Base-by-base conservation (phyloP, 2,888 invertebrate genomes). In the Tetragonula carbonaria region DNA sequence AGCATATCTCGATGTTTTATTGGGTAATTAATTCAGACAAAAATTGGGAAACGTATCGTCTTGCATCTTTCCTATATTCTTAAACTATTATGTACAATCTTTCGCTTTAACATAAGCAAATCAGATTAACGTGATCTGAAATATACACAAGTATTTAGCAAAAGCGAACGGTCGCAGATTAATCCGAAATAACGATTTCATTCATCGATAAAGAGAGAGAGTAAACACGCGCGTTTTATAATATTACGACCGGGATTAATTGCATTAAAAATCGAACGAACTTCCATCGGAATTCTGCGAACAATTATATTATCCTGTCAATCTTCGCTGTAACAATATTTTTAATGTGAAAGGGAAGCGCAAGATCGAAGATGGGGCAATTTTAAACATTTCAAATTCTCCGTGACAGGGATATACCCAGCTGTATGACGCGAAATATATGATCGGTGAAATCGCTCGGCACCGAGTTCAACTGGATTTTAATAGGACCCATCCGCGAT, bases 361-460 rank as follows among this genome's bases (percentile, higher is more conserved):
- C 21, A 21, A 23, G 38, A 6, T 57, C 2, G 21, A 57, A 45
- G 21, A 28, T 23, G 45, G 13, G 18, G 3, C 57, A 51, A 57
- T 84, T 85, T 62, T 77, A 28, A 80, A 59, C 59, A 74, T 62
- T 74, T 70, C 38, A 79, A 75, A 77, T 85, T 84, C 77, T 4
- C 18, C 65, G n/a, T 70, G 45, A 8, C 51, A 68, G 66, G 16
- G 4, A 62, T 59, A 50, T 59, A n/a, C 68, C 28, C 63, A 57
- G 28, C 51, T 51, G 51, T 18, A 33, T 16, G 65, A 59, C 53
- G 45, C 65, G 57, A 28, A 28, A 66, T 55, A 68, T 67, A 59
- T 23, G 21, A 66, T 21, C 53, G 50, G 67, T 59, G 63, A 72
- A 75, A 80, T 74, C 63, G 68, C 78, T 80, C 74, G 70, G 67